Base-by-base conservation (phyloP, 2,888 invertebrate genomes). In the Drosophila lacicola region DNA sequence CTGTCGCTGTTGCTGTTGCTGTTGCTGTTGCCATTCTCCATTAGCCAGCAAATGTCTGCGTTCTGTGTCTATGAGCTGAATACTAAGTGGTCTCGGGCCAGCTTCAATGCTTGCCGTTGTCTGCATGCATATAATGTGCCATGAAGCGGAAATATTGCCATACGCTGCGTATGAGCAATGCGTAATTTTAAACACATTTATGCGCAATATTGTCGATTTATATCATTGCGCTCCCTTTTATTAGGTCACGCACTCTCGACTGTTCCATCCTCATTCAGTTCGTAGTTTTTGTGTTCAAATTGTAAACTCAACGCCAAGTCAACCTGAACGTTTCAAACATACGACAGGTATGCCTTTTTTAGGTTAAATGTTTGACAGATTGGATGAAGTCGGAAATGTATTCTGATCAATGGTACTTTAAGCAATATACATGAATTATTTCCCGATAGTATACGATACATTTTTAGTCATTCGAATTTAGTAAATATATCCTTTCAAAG, bases 131-230 rank as follows among this genome's bases (percentile, higher is more conserved):
- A 84, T 68, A 70, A 71, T 84, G 50, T 57, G 69, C 82, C 42
- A 65, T 74, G 61, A 69, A 88, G 88, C 83, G 83, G 70, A 84
- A 88, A 85, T 84, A 85, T 84, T 83, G 87, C 74, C 81, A 81
- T 84, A 85, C 87, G 84, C 79, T 79, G 85, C 85, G 85, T 87
- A 85, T 89, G 84, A 85, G 89, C 73, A 85, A 85, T 87, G 87
- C 82, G 87, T 87, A 81, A 89, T 89, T 89, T 87, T 80, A 86
- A 83, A 88, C 78, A 76, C 81, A 88, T 84, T 84, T 84, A 73
- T 81, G 81, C 79, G 76, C 80, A 78, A 80, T 88, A 84, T 83
- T 72, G 73, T 71, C 82, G 70, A 88, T 85, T 85, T 88, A 82
- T 85, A 66, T 51, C 46, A 37, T 61, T 69, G 45, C 49, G 47